Evolutionary conservation across 1,140 invertebrate genomes (phyloP).

Genomic region (Notospermus geniculatus): DNA sequence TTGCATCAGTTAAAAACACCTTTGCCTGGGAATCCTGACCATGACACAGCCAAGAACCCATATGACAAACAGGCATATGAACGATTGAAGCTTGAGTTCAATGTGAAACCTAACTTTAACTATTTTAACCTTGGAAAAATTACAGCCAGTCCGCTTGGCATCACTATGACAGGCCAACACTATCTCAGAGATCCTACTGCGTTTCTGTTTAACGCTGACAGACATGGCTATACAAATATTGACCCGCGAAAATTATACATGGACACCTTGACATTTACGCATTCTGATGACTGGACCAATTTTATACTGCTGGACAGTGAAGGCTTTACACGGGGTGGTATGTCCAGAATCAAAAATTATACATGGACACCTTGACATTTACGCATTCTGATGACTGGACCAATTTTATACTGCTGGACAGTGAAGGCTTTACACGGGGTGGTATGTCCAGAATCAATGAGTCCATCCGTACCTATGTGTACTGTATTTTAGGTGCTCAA

Average conservation of each 20-base stretch:
- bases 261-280: no score
- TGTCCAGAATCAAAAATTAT: no score
- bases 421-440: background rate
- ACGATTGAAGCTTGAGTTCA: background rate
- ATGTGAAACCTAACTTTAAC: background rate
- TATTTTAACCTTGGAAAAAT: background rate
- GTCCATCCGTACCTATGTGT: background rate
- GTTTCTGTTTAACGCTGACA: no score
- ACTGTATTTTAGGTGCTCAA: constrained; percentile 6
- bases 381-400: background rate
- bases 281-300: no score
- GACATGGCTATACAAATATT: no score
- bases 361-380: no score
- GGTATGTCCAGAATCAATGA: background rate
- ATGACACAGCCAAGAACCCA: background rate
- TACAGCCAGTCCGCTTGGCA: background rate
- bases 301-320: no score
- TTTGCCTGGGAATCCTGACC: background rate
- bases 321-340: no score
- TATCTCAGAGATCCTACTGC: background rate
- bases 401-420: background rate
- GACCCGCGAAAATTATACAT: no score
- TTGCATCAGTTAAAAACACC: background rate
- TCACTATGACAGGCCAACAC: background rate
- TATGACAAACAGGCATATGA: constrained; percentile 1